Percentiles rank a stretch among this genome's conserved stretches.
Evolutionary conservation across 2,113 vertebrate species (phyloP).

Genomic region (Ctenomys sociabilis): DNA sequence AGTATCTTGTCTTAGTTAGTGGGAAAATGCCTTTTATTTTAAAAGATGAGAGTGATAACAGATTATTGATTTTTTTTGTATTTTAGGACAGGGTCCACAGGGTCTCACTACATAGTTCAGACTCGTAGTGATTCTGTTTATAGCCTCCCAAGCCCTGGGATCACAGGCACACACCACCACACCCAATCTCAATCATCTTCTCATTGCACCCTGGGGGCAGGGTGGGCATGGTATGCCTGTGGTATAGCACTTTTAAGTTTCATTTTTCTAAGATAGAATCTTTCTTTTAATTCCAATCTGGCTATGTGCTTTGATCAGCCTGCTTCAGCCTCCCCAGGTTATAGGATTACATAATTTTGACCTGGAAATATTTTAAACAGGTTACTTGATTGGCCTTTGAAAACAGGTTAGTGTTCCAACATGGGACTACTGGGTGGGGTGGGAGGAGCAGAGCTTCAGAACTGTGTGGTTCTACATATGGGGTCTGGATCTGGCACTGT

Average conservation of each 20-base stretch:
- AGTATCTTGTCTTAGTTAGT: neutral
- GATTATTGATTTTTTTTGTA: neutral
- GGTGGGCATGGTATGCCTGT: too few species aligned
- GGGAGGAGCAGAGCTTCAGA: neutral
- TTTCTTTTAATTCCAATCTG: neutral
- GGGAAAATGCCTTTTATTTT: slow-evolving; percentile 13
- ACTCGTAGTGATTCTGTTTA: too few species aligned
- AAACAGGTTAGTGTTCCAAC: neutral
- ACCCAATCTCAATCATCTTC: too few species aligned
- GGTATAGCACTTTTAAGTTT: neutral
- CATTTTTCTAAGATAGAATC: neutral
- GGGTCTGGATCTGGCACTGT: neutral
- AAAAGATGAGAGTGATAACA: neutral
- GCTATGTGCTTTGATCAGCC: neutral
- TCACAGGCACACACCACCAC: too few species aligned
- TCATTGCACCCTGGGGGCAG: too few species aligned
- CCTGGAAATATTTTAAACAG: slow-evolving; percentile 16
- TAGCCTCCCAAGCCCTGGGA: too few species aligned
- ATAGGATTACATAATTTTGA: neutral
- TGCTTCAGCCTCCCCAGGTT: neutral
- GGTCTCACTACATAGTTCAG: too few species aligned
- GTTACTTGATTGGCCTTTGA: neutral
- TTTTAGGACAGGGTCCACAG: too few species aligned
- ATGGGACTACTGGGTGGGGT: neutral
- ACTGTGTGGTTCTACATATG: neutral